Evolutionary conservation across 2,113 vertebrate genomes (phyloP).

Genomic region (Crotalus horridus): DNA sequence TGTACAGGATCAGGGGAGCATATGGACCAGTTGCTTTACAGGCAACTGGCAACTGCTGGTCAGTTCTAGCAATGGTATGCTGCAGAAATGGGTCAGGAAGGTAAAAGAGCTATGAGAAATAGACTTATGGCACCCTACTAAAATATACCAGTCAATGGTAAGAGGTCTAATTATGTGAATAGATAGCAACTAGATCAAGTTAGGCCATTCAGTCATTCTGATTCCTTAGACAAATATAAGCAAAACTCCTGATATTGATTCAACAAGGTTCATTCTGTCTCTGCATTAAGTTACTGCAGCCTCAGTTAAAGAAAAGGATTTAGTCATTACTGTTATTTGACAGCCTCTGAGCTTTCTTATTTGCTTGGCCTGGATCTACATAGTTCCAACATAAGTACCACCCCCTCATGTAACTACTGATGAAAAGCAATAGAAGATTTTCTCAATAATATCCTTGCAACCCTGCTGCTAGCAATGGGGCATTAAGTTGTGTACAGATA

Average conservation of each 20-base stretch:
- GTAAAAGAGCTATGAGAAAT: neutral
- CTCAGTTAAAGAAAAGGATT: neutral
- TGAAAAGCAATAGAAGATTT: neutral
- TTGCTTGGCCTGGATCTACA: neutral
- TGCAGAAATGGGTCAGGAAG: neutral
- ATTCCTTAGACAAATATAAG: neutral
- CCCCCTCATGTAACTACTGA: neutral
- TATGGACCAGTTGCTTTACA: neutral
- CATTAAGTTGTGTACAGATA: slow-evolving; percentile 32
- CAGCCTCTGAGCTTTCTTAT: neutral
- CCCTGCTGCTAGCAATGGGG: slow-evolving; percentile 43
- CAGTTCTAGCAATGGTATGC: neutral
- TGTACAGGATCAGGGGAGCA: neutral
- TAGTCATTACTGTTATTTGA: neutral
- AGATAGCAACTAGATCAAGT: neutral
- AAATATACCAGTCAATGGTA: neutral
- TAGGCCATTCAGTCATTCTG: neutral
- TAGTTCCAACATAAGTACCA: neutral
- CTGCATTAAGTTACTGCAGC: neutral
- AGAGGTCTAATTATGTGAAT: neutral
- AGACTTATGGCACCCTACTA: neutral
- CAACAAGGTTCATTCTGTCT: neutral
- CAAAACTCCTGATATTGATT: slow-evolving; percentile 1
- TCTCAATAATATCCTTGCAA: slow-evolving; percentile 40
- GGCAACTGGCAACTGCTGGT: neutral